A percentile compares a stretch with the other conserved stretches of the same genome.
Evolutionary conservation across 1,140 invertebrate species (phyloP).

Genomic region (Aradophagus sp.): DNA sequence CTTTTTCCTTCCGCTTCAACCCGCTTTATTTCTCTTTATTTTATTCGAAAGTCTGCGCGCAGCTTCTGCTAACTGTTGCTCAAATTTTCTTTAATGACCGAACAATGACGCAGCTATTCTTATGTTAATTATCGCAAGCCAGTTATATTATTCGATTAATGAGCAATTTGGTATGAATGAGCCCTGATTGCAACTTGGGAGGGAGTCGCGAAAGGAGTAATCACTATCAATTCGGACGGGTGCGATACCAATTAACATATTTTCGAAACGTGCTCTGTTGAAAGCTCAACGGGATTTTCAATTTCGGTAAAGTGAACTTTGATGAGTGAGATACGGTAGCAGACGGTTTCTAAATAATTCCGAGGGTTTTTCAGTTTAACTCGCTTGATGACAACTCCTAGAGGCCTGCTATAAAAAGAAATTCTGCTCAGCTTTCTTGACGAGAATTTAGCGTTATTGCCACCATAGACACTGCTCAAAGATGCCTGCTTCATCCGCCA

Average conservation of each 20-base stretch:
- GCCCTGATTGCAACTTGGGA: slow-evolving; percentile 16
- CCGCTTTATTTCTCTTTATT: slow-evolving; percentile 10
- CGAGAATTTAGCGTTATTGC: too few relatives aligned
- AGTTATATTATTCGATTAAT: slow-evolving; percentile 45
- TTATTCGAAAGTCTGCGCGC: slow-evolving; percentile 11
- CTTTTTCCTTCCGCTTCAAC: slow-evolving; percentile 2
- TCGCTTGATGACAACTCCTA: too few relatives aligned
- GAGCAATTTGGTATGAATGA: slow-evolving; percentile 33
- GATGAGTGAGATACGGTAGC: too few relatives aligned
- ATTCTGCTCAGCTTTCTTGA: too few relatives aligned
- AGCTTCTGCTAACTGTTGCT: slow-evolving; percentile 28
- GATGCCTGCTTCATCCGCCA: too few relatives aligned
- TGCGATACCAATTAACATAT: slow-evolving; percentile 30
- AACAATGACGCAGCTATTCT: slow-evolving; percentile 38
- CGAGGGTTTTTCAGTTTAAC: background rate
- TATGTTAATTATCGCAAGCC: slow-evolving; percentile 31
- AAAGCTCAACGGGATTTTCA: background rate
- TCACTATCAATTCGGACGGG: slow-evolving; percentile 9
- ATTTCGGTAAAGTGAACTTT: slow-evolving; percentile 13
- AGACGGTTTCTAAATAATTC: too few relatives aligned
- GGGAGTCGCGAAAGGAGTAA: slow-evolving; percentile 21
- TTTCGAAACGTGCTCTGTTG: slow-evolving; percentile 6
- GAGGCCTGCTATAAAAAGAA: too few relatives aligned
- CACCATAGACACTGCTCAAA: too few relatives aligned
- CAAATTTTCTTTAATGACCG: slow-evolving; percentile 32